Evolutionary conservation across 1,140 invertebrate genomes (phyloP).

Genomic region (Andricus grossulariae): DNA sequence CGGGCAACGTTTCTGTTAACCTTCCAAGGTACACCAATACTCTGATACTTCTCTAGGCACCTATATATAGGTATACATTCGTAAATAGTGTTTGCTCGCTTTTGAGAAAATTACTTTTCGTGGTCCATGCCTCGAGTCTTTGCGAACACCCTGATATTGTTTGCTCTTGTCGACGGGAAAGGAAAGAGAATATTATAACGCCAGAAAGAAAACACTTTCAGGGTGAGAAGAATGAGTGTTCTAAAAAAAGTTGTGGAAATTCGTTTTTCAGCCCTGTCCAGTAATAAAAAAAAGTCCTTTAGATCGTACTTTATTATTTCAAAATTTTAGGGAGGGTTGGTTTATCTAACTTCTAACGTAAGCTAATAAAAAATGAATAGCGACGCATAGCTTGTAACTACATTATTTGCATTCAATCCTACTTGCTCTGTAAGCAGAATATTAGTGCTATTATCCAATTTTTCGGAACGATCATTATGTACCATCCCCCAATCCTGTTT

Average conservation of each 20-base stretch:
- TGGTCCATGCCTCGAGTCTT: conserved; percentile 46
- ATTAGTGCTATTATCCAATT: too few relatives aligned
- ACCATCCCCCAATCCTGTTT: too few relatives aligned
- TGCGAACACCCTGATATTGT: neutral
- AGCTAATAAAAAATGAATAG: too few relatives aligned
- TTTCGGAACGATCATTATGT: too few relatives aligned
- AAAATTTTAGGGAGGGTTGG: too few relatives aligned
- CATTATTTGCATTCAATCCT: too few relatives aligned
- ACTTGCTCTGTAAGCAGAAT: too few relatives aligned
- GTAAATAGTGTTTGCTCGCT: conserved; percentile 56
- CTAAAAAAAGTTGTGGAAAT: neutral
- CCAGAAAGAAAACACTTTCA: neutral
- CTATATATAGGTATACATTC: conserved; percentile 49
- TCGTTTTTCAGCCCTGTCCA: neutral
- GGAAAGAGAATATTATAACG: neutral
- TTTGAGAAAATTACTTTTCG: conserved; percentile 60
- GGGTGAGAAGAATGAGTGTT: neutral
- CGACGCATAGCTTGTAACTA: too few relatives aligned
- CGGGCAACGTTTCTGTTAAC: conserved; percentile 51
- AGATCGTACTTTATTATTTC: neutral
- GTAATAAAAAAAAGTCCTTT: neutral
- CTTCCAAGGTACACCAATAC: conserved; percentile 48
- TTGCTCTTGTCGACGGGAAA: conserved; percentile 14
- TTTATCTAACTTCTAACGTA: too few relatives aligned
- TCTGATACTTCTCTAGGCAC: conserved; percentile 33